Evolutionary conservation across 2,888 invertebrate species (phyloP), one percentile per base, ranked within the genome.

Genomic region (Mylabris sibirica): DNA sequence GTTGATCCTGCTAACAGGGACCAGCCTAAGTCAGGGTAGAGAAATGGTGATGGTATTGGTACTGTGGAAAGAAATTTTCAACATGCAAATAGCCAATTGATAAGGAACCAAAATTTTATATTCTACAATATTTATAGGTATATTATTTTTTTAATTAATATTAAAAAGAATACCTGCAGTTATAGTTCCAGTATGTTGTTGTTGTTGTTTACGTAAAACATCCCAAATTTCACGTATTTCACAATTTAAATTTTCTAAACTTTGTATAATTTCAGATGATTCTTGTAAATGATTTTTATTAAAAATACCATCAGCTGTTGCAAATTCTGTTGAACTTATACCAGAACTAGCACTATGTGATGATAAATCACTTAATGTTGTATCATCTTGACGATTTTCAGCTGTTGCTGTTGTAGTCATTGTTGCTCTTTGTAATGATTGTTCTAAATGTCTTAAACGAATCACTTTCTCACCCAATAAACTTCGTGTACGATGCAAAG

Each of bases 391-490:
- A 67, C 82, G 83, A 38, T 72, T 75, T 57, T 83, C 81, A 26
- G 82, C 80, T 63, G 82, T 80, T 63, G 78, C 80, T 62, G 77
- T 75, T 44, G 44, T 44, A 4, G 68, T 74, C 3, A 80, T 86
- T 69, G 90, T 88, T 30, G 91, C 88, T 22, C 90, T 86, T 64
- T 92, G 88, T 66, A 94, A 84, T 0, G 93, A 93, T 74, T 93
- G 92, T 82, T 94, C 94, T 80, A 94, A 87, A 82, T 94, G 93
- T 3, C 93, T 87, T 80, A 94, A 85, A 22, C 94, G 87, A 64
- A 94, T 94, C 64, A 94, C 93, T 83, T 94, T 94, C 84, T 94
- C 94, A 14, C 94, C 94, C 22, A 94, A 86, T 41, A 94, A 84
- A 4, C 93, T 93, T 1, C 92, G 88, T 2, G 94, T 94, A 0